Conservation (phyloP, 2,888 invertebrate species). For the Dolichopus griseipennis region DNA sequence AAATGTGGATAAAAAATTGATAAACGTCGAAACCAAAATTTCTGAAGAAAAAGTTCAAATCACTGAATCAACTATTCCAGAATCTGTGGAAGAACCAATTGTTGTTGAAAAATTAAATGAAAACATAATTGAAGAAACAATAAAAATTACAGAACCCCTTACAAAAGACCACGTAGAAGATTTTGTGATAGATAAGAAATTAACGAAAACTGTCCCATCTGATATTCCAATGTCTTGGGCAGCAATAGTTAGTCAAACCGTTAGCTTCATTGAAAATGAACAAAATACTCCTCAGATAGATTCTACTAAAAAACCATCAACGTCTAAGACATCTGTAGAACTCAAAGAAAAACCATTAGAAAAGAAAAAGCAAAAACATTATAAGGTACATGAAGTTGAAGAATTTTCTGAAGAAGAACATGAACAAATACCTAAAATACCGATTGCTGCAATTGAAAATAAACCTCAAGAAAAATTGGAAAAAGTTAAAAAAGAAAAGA, state of each 20-base stretch:
- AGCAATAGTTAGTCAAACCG: slow-evolving; percentile 14
- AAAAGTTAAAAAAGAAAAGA: slow-evolving; percentile 9
- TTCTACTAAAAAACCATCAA: neutral
- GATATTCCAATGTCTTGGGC: slow-evolving; percentile 17
- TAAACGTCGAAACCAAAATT: too few relatives aligned
- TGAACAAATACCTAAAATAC: neutral
- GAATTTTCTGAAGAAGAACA: slow-evolving; percentile 15
- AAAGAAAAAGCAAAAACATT: slow-evolving; percentile 9
- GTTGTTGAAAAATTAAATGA: too few relatives aligned
- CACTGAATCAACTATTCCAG: too few relatives aligned
- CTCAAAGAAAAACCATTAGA: neutral
- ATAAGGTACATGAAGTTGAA: slow-evolving; percentile 5
- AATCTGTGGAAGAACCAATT: too few relatives aligned
- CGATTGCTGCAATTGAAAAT: too few relatives aligned
- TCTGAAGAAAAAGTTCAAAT: too few relatives aligned
- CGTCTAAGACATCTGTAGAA: neutral
- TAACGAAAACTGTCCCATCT: neutral
- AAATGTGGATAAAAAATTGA: too few relatives aligned
- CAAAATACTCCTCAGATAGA: neutral
- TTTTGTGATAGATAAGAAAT: too few relatives aligned
- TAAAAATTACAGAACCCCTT: too few relatives aligned
- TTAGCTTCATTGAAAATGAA: slow-evolving; percentile 8
- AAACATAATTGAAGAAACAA: too few relatives aligned
- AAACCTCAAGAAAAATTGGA: slow-evolving; percentile 7
- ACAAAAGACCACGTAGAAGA: too few relatives aligned